These are phyloP conservation scores for Pristis pectinata DNA, from an alignment of 2,797 vertebrate genomes.

Conservation along the genomic window DNA sequence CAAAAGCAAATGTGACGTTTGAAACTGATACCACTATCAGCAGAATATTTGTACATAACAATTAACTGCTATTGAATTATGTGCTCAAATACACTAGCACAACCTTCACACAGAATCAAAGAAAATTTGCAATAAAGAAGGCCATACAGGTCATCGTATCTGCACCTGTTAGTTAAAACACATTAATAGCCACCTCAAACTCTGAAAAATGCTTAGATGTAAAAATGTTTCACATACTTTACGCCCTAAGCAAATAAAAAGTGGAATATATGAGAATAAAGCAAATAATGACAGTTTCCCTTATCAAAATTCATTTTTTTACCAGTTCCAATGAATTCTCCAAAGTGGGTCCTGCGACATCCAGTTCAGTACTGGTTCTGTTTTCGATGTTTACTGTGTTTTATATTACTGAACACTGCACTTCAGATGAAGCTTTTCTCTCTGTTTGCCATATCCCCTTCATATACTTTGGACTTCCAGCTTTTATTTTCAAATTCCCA, in stretches of 20 bases:
- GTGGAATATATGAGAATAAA: not conserved
- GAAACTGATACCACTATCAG: no score
- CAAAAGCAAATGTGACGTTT: no score
- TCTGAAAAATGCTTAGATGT: not conserved
- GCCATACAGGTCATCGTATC: no score
- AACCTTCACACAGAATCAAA: not conserved
- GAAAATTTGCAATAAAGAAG: no score
- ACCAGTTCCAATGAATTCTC: not conserved
- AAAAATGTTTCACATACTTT: not conserved
- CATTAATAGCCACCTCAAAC: not conserved
- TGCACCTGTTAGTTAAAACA: no score
- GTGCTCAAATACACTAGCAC: not conserved
- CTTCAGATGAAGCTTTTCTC: not conserved
- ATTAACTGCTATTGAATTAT: not conserved
- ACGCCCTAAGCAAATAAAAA: not conserved
- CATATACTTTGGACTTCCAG: not conserved
- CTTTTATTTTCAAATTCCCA: not conserved
- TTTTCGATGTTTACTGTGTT: no score
- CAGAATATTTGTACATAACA: not conserved
- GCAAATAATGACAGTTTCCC: not conserved
- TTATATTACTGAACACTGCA: not conserved
- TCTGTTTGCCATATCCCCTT: not conserved
- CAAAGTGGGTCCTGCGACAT: not conserved
- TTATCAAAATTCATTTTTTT: not conserved
- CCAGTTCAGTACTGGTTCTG: not conserved